phyloP scores from a whole-genome alignment of 1,140 invertebrate species.

The Lutraria rhynchaena region DNA sequence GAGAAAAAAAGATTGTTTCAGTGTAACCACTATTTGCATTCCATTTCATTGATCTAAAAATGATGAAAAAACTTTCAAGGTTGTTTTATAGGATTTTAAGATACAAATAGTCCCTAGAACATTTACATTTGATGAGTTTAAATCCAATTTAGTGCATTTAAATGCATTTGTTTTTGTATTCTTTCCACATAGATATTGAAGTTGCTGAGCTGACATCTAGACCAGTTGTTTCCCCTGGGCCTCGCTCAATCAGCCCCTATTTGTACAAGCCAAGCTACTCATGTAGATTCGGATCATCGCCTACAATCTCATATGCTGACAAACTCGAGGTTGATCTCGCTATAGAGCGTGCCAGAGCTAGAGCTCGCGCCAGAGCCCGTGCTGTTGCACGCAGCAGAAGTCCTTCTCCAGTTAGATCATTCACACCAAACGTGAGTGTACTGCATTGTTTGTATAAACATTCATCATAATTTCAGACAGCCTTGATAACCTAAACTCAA shows the following conservation, averaged over 20 bases:
- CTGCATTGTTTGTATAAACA: too few relatives aligned
- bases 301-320: slow-evolving; percentile 34
- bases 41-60: too few relatives aligned
- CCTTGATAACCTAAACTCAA: background rate
- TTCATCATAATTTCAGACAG: too few relatives aligned
- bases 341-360: slow-evolving; percentile 36
- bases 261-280: slow-evolving; percentile 61
- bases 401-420: slow-evolving; percentile 45
- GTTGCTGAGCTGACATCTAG: slow-evolving; percentile 66
- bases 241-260: slow-evolving; percentile 68
- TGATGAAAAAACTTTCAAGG: too few relatives aligned
- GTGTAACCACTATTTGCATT: too few relatives aligned
- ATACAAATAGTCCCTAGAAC: too few relatives aligned
- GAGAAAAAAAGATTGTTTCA: too few relatives aligned
- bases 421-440: slow-evolving; percentile 33
- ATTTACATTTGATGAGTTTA: too few relatives aligned
- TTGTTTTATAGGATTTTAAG: too few relatives aligned
- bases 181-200: slow-evolving; percentile 70
- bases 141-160: too few relatives aligned
- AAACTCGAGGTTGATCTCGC: slow-evolving; percentile 45
- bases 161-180: too few relatives aligned
- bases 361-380: slow-evolving; percentile 37
- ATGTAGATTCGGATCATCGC: slow-evolving; percentile 55
- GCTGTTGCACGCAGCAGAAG: slow-evolving; percentile 2
- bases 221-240: slow-evolving; percentile 40